Evolutionary conservation across 2,797 vertebrate species (phyloP).

Genomic region (Myotis myotis): DNA sequence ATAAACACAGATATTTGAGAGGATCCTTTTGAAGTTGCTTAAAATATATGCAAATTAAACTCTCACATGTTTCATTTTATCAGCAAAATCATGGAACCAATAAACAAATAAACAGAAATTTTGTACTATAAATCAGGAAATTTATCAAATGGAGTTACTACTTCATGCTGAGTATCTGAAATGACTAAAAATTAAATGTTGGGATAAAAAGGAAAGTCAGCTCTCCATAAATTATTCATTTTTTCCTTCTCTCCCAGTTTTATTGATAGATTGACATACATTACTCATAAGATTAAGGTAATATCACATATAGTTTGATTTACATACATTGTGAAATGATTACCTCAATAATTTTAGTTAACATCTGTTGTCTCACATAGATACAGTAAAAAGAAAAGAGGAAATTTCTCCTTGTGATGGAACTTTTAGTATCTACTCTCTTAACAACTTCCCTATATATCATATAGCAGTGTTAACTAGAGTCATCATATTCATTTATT

Average conservation of each 20-base stretch:
- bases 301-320: neutral
- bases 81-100: neutral
- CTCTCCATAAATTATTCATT: neutral
- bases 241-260: neutral
- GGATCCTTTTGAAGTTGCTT: neutral
- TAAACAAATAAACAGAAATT: conserved; percentile 24
- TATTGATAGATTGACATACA: neutral
- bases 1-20: neutral
- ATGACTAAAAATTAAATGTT: conserved; percentile 30
- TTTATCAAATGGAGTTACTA: neutral
- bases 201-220: neutral
- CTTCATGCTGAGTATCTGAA: neutral
- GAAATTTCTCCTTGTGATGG: neutral
- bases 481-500: neutral
- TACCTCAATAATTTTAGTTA: neutral
- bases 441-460: neutral
- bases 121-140: neutral
- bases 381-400: neutral
- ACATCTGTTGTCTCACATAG: neutral
- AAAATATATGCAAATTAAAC: conserved; percentile 29
- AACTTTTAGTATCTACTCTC: neutral
- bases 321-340: neutral
- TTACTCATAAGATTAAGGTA: neutral
- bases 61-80: conserved; percentile 12
- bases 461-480: neutral